Conservation (phyloP, 2,888 invertebrate genomes). For the Apotomis betuletana region DNA sequence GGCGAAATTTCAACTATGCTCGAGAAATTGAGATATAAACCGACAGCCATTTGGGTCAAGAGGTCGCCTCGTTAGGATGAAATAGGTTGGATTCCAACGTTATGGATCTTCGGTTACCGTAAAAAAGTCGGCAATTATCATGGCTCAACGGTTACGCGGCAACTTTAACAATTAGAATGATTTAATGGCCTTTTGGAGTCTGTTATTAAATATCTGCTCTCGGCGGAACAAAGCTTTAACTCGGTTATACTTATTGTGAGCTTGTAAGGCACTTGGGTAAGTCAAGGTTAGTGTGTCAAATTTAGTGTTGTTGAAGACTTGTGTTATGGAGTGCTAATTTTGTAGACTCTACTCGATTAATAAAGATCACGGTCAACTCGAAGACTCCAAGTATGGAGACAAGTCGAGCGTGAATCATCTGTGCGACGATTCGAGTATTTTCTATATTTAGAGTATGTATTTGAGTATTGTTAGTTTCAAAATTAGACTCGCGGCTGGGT, state of each 20-base stretch:
- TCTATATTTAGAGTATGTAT: too few species aligned
- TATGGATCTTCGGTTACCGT: conserved; percentile 43
- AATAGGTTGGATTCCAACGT: conserved; percentile 42
- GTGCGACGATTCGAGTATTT: too few species aligned
- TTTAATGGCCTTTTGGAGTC: conserved; percentile 30
- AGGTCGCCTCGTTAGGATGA: conserved; percentile 41
- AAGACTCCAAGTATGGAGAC: too few species aligned
- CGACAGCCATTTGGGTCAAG: conserved; percentile 43
- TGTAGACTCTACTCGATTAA: too few species aligned
- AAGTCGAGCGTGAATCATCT: too few species aligned
- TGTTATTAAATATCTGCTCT: conserved; percentile 31
- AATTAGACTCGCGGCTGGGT: too few species aligned
- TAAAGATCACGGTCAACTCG: too few species aligned
- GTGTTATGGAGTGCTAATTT: too few species aligned
- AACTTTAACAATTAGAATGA: conserved; percentile 39
- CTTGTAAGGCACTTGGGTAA: neutral
- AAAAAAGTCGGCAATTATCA: conserved; percentile 52
- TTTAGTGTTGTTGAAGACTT: neutral
- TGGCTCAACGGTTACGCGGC: conserved; percentile 40
- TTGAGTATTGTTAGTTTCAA: too few species aligned
- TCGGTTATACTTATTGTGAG: neutral
- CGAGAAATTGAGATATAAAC: conserved; percentile 41
- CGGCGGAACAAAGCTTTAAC: neutral
- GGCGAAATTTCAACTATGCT: conserved; percentile 33
- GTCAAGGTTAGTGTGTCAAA: neutral